These are phyloP conservation scores for Scartelaos histophorus DNA, from an alignment of 2,113 vertebrate genomes.

Conservation along the genomic window DNA sequence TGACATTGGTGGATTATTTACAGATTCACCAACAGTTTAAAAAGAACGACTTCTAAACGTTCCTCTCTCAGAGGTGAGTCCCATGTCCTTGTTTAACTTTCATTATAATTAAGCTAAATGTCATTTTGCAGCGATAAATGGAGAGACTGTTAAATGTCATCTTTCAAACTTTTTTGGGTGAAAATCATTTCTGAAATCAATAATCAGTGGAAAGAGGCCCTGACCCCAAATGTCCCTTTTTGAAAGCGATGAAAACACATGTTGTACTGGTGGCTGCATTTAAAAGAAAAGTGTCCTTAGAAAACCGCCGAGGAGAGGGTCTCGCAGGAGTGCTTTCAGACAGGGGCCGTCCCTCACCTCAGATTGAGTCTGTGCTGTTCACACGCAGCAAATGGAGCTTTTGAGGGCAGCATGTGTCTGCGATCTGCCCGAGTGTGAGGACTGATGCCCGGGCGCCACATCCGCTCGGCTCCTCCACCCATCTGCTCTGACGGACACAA, in stretches of 20 bases:
- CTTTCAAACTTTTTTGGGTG: background rate
- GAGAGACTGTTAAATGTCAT: background rate
- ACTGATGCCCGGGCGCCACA: constrained; percentile 9
- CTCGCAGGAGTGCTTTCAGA: constrained; percentile 36
- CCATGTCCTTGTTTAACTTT: constrained; percentile 20
- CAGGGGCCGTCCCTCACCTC: constrained; percentile 17
- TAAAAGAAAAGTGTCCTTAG: background rate
- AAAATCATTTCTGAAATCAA: constrained; percentile 4
- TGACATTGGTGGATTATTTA: background rate
- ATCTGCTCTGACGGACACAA: constrained; percentile 25
- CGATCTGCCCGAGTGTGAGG: constrained; percentile 7
- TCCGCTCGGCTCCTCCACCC: constrained; percentile 31
- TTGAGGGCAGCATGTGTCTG: constrained; percentile 16
- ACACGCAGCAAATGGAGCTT: constrained; percentile 27
- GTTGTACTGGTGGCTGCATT: background rate
- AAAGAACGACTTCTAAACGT: constrained; percentile 3
- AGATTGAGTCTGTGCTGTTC: constrained; percentile 40
- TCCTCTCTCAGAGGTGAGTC: background rate
- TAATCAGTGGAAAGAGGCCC: background rate
- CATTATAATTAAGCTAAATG: constrained; percentile 16
- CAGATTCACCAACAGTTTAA: constrained; percentile 19
- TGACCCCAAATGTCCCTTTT: background rate
- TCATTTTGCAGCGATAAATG: constrained; percentile 8
- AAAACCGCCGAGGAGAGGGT: constrained; percentile 5
- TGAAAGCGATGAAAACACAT: background rate